phyloP scores from a whole-genome alignment of 2,888 invertebrate genomes.

The Hemicrepidius hirtus region DNA sequence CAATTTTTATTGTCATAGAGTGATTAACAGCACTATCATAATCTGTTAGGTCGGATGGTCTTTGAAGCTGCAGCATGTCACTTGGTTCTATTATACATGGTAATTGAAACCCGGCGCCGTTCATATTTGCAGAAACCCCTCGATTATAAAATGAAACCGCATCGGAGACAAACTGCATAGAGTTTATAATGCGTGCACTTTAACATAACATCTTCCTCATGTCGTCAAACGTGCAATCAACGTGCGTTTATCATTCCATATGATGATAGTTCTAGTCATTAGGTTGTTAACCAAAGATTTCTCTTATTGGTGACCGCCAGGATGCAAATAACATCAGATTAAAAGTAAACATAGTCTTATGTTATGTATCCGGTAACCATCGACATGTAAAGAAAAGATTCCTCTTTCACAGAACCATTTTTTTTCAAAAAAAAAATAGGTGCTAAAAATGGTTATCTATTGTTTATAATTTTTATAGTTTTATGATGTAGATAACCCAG shows the following conservation, averaged over 20 bases:
- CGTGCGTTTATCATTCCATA: slow-evolving; percentile 42
- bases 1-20: slow-evolving; percentile 28
- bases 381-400: slow-evolving; percentile 7
- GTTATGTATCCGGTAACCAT: slow-evolving; percentile 20
- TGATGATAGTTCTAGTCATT: slow-evolving; percentile 36
- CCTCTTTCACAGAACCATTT: too few species aligned
- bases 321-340: slow-evolving; percentile 43
- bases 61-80: slow-evolving; percentile 43
- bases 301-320: slow-evolving; percentile 34
- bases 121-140: slow-evolving; percentile 39
- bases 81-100: slow-evolving; percentile 41
- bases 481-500: too few species aligned
- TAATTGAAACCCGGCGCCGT: slow-evolving; percentile 45
- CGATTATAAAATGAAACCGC: slow-evolving; percentile 1
- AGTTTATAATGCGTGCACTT: slow-evolving; percentile 11
- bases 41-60: slow-evolving; percentile 44
- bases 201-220: slow-evolving; percentile 25
- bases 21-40: slow-evolving; percentile 28
- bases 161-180: background rate
- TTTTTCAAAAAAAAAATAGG: too few species aligned
- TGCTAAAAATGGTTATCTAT: too few species aligned
- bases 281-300: slow-evolving; percentile 41
- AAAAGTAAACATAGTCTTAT: slow-evolving; percentile 31
- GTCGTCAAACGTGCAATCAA: slow-evolving; percentile 38
- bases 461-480: too few species aligned